phyloP scores from a whole-genome alignment of 2,888 invertebrate species.

The Nomada lathburiana region DNA sequence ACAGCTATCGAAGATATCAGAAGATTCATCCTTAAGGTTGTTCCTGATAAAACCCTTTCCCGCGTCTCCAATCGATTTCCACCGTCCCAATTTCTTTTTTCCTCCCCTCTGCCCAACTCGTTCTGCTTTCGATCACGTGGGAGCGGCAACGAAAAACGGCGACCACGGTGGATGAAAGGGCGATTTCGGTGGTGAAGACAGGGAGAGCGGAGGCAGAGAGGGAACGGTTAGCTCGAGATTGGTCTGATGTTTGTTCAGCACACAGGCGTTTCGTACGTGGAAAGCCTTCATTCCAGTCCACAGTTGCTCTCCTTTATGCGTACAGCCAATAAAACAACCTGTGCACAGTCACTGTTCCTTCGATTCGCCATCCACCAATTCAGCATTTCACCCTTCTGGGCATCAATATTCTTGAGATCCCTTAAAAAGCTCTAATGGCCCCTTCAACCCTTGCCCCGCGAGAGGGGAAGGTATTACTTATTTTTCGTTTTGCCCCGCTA shows the following conservation, averaged over 20 bases:
- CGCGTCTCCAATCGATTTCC: constrained; percentile 42
- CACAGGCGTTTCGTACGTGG: constrained; percentile 42
- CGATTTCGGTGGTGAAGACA: constrained; percentile 27
- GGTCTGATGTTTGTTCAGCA: constrained; percentile 58
- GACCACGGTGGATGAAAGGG: constrained; percentile 42
- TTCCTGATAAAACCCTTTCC: not conserved
- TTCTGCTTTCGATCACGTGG: constrained; percentile 53
- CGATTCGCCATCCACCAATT: not conserved
- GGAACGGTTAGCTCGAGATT: constrained; percentile 53
- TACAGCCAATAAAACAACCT: constrained; percentile 26
- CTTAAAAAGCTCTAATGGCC: not conserved
- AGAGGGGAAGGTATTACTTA: not conserved
- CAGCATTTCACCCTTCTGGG: not conserved
- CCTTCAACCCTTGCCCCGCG: not conserved
- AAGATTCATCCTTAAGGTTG: not conserved
- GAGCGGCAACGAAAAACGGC: constrained; percentile 43
- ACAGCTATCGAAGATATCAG: too few species aligned
- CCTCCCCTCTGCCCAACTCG: not conserved
- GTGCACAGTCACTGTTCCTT: not conserved
- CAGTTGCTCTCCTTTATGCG: constrained; percentile 5
- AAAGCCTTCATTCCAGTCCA: constrained; percentile 33
- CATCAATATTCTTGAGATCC: constrained; percentile 2
- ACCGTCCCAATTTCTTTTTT: constrained; percentile 32
- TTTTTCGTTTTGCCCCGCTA: not conserved
- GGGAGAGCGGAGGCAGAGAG: constrained; percentile 51